phyloP scores from a whole-genome alignment of 1,140 invertebrate genomes.

The Cyphomyrmex costatus region DNA sequence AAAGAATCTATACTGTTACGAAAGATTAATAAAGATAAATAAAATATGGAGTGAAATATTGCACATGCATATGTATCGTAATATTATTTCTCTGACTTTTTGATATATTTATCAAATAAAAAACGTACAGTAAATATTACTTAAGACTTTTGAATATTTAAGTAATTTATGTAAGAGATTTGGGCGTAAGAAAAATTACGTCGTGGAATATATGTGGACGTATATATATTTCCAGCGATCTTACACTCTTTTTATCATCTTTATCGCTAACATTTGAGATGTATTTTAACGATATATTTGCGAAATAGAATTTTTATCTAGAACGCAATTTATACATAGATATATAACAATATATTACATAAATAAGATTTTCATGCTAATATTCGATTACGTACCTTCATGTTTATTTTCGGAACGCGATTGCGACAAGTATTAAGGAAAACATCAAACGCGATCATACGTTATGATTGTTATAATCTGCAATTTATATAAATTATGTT shows the following conservation, averaged over 20 bases:
- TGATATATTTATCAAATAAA: slow-evolving; percentile 16
- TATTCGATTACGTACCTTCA: neutral
- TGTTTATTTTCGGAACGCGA: neutral
- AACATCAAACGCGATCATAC: neutral
- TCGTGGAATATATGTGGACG: neutral
- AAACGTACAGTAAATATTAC: neutral
- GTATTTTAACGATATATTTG: slow-evolving; percentile 22
- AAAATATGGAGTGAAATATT: neutral
- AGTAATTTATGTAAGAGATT: slow-evolving; percentile 52
- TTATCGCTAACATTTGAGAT: neutral
- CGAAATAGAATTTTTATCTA: slow-evolving; percentile 6
- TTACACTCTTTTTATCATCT: slow-evolving; percentile 2
- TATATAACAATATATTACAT: neutral
- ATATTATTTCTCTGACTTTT: slow-evolving; percentile 20
- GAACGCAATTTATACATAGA: neutral
- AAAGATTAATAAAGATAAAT: slow-evolving; percentile 28
- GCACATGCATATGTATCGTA: neutral
- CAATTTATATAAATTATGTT: neutral
- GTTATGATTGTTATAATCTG: neutral
- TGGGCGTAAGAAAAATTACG: neutral
- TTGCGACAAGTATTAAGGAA: neutral
- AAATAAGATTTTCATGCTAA: neutral
- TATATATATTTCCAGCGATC: neutral
- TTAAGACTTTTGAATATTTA: neutral
- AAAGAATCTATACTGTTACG: neutral